Conservation (phyloP, 2,888 invertebrate genomes). For the Bunonema sp. region DNA sequence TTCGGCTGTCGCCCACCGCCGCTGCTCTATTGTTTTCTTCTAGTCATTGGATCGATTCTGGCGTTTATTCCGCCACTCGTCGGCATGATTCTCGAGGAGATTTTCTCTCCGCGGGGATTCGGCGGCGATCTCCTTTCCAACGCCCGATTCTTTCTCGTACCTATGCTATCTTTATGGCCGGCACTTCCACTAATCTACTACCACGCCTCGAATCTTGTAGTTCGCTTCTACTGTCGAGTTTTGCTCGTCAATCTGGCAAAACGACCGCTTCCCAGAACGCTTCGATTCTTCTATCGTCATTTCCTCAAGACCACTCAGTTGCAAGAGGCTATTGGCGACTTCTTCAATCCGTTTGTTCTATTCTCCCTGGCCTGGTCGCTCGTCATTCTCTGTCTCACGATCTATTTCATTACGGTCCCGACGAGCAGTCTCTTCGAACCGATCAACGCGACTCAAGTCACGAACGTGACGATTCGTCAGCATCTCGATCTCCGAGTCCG, state of each 20-base stretch:
- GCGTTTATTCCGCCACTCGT: too few relatives aligned
- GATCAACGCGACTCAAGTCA: constrained; percentile 24
- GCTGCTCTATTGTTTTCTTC: too few relatives aligned
- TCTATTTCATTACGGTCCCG: constrained; percentile 34
- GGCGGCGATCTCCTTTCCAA: constrained; percentile 10
- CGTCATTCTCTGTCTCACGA: constrained; percentile 28
- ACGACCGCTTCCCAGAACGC: constrained; percentile 1
- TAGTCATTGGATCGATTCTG: too few relatives aligned
- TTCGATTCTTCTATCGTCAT: background rate
- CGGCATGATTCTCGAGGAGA: too few relatives aligned
- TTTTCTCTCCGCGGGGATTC: background rate
- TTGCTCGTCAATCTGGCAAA: too few relatives aligned
- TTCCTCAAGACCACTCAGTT: too few relatives aligned
- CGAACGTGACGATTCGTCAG: constrained; percentile 10
- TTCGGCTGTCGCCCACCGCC: too few relatives aligned
- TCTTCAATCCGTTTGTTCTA: constrained; percentile 34
- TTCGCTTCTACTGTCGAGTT: constrained; percentile 21
- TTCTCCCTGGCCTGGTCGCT: constrained; percentile 36
- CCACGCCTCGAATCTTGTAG: constrained; percentile 20
- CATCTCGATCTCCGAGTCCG: constrained; percentile 8
- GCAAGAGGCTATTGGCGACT: constrained; percentile 29
- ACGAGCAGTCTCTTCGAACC: constrained; percentile 22
- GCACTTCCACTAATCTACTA: constrained; percentile 33
- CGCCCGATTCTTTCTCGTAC: constrained; percentile 23
- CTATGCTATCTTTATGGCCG: constrained; percentile 33